phyloP scores from a whole-genome alignment of 2,797 vertebrate species.

The Leuciscus waleckii region DNA sequence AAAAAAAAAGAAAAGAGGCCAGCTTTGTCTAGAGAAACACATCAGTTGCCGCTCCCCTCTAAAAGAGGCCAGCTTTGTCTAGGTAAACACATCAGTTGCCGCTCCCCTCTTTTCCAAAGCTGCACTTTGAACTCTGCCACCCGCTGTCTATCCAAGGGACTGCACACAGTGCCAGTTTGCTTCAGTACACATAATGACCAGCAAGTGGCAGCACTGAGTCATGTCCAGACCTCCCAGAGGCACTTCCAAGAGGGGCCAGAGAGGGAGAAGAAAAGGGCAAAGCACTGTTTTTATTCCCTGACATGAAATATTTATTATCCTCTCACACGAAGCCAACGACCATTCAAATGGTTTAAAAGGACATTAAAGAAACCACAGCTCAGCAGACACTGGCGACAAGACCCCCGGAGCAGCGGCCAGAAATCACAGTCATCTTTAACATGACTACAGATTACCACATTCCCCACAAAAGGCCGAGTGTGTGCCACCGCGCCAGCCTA shows the following conservation, averaged over 20 bases:
- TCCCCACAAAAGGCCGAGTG: conserved; percentile 55
- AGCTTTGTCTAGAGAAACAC: conserved; percentile 52
- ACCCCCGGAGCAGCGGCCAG: conserved; percentile 61
- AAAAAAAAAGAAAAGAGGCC: conserved; percentile 34
- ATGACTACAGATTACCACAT: conserved; percentile 65
- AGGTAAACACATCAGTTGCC: conserved; percentile 54
- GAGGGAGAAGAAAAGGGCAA: conserved; percentile 73
- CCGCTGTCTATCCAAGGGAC: conserved; percentile 70
- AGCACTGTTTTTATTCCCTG: conserved; percentile 78
- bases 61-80: conserved; percentile 44
- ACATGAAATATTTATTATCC: conserved; percentile 81
- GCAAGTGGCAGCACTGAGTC: conserved; percentile 88
- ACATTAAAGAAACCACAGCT: conserved; percentile 67
- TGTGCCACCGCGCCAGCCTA: conserved; percentile 53
- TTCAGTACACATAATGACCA: conserved; percentile 69
- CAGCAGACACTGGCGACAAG: conserved; percentile 60
- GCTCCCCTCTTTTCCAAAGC: conserved; percentile 26
- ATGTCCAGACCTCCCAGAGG: conserved; percentile 60
- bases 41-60: conserved; percentile 47
- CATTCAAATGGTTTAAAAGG: conserved; percentile 71
- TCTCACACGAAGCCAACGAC: conserved; percentile 73
- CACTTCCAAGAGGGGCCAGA: conserved; percentile 63
- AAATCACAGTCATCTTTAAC: conserved; percentile 72
- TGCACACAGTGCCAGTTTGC: conserved; percentile 54
- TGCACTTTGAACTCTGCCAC: conserved; percentile 73